Percentiles rank a stretch among this genome's conserved stretches.
phyloP scores from a whole-genome alignment of 2,113 vertebrate genomes.

The Synchiropus splendidus region DNA sequence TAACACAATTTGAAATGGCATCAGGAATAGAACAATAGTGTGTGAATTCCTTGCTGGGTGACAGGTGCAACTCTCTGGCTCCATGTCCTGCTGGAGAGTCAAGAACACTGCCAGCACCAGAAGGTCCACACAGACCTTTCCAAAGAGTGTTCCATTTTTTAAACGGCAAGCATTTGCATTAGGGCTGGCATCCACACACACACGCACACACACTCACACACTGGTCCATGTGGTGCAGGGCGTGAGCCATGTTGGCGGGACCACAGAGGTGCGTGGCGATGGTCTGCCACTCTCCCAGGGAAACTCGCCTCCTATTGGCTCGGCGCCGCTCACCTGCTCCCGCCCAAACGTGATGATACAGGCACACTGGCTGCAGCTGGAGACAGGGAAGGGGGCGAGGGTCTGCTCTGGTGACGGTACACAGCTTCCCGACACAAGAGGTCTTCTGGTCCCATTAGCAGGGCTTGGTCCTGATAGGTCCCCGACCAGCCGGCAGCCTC shows the following conservation, averaged over 20 bases:
- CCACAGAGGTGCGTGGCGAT: slow-evolving; percentile 53
- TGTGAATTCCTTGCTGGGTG: slow-evolving; percentile 62
- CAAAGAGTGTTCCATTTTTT: slow-evolving; percentile 51
- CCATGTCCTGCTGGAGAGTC: slow-evolving; percentile 48
- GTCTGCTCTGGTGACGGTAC: slow-evolving; percentile 25
- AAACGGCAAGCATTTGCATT: slow-evolving; percentile 62
- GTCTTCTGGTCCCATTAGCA: slow-evolving; percentile 63
- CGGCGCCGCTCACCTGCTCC: slow-evolving; percentile 67
- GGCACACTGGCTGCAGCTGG: slow-evolving; percentile 65
- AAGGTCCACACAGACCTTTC: slow-evolving; percentile 60
- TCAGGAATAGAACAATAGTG: slow-evolving; percentile 46
- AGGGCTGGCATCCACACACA: slow-evolving; percentile 56
- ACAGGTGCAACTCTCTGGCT: slow-evolving; percentile 69
- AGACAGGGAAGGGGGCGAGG: slow-evolving; percentile 27
- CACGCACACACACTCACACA: slow-evolving; percentile 37
- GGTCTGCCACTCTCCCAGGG: slow-evolving; percentile 47
- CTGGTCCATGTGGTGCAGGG: slow-evolving; percentile 59
- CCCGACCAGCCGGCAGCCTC: slow-evolving; percentile 49
- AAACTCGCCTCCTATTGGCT: slow-evolving; percentile 41
- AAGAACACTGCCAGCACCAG: slow-evolving; percentile 54
- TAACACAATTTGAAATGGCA: neutral
- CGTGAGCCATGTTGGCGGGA: slow-evolving; percentile 65
- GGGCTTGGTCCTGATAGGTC: slow-evolving; percentile 57
- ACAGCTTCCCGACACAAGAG: slow-evolving; percentile 42
- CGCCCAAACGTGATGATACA: slow-evolving; percentile 59